phyloP scores from a whole-genome alignment of 2,888 invertebrate genomes.

The Hypselothyrea guttata region DNA sequence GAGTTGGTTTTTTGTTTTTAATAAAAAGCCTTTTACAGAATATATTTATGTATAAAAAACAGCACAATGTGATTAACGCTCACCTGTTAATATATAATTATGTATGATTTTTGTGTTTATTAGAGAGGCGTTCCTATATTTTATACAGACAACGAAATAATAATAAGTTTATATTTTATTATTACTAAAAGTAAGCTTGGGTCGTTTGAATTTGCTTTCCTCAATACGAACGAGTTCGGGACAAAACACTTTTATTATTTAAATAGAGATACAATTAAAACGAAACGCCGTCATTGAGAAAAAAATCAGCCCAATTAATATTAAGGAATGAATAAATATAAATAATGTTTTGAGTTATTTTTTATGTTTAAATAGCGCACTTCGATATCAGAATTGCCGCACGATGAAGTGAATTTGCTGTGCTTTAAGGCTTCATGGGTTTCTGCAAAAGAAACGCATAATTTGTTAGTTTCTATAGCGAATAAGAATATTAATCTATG shows the following conservation, averaged over 20 bases:
- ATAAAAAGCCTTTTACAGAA: no score
- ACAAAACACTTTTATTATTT: conserved; percentile 23
- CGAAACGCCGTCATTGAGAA: conserved; percentile 42
- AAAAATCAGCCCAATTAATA: conserved; percentile 61
- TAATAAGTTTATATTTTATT: conserved; percentile 64
- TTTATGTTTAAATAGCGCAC: conserved; percentile 65
- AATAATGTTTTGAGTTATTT: conserved; percentile 61
- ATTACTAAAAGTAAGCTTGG: conserved; percentile 62
- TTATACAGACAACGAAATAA: conserved; percentile 28
- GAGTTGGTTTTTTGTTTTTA: no score
- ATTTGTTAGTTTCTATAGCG: neutral
- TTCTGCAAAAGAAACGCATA: conserved; percentile 55
- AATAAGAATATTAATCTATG: neutral
- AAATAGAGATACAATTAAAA: conserved; percentile 1
- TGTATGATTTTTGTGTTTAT: conserved; percentile 72
- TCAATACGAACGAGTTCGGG: conserved; percentile 23
- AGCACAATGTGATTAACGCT: no score
- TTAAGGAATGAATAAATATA: conserved; percentile 80
- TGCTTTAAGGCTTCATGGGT: conserved; percentile 64
- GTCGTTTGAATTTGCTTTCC: conserved; percentile 55
- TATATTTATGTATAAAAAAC: no score
- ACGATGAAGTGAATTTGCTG: conserved; percentile 32
- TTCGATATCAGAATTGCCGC: conserved; percentile 46
- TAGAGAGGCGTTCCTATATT: conserved; percentile 65
- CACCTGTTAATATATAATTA: conserved; percentile 48